Base-by-base conservation (phyloP, 1,140 invertebrate genomes). In the Homarus americanus region DNA sequence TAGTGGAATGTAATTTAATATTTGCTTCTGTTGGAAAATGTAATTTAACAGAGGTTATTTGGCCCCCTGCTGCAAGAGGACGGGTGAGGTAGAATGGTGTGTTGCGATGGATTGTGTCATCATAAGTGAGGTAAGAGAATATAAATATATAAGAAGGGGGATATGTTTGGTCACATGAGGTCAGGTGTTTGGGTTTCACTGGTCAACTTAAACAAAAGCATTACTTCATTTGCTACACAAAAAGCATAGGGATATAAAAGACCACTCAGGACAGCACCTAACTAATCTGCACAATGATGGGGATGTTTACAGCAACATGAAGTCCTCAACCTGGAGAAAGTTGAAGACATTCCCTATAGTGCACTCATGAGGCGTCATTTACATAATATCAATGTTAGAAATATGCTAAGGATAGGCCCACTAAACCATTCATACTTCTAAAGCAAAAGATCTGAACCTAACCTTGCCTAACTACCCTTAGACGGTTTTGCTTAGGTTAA, bases 1-100 rank as follows among this genome's bases (percentile, higher is more conserved):
- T n/a, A n/a, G n/a, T n/a, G n/a, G n/a, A n/a, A n/a, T n/a, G n/a
- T n/a, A n/a, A n/a, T n/a, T n/a, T n/a, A n/a, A n/a, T n/a, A n/a
- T n/a, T n/a, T n/a, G n/a, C n/a, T n/a, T n/a, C n/a, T n/a, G n/a
- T n/a, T n/a, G n/a, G n/a, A n/a, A n/a, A n/a, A n/a, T n/a, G n/a
- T n/a, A n/a, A n/a, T n/a, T n/a, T n/a, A n/a, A n/a, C n/a, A 49
- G 40, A 78, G 20, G 36, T 80, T 53, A 80, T 53, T 10, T 41
- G 2, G 40, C 28, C 15, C 34, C 20, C 20, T 58, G 15, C 53
- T 58, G 24, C 15, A 63, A 36, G 44, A 82, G 44, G 28, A 82
- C 28, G 24, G 63, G 63, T 82, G 79, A 82, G 79, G 79, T 82
- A 82, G 79, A 82, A 28, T 69, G 12, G 24, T 82, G 79, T 63